These are phyloP conservation scores for Fragum sueziense DNA, from an alignment of 2,888 invertebrate species.

Conservation along the genomic window DNA sequence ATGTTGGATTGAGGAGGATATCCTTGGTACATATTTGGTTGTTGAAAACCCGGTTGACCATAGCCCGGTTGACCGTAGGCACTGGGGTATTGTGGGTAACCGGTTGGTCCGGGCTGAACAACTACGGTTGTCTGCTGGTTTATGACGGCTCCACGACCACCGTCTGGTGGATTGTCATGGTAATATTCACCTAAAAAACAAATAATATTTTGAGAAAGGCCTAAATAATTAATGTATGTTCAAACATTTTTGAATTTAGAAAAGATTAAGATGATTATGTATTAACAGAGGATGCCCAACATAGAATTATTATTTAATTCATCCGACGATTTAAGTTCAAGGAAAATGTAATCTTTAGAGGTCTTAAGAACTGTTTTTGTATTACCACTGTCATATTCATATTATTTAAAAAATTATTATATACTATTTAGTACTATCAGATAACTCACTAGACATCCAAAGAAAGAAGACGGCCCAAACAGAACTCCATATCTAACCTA, in stretches of 20 bases:
- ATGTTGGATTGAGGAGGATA: constrained; percentile 6
- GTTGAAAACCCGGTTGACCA: constrained; percentile 4
- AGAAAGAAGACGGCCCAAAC: constrained; percentile 74
- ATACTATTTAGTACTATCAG: no score
- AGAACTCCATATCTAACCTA: constrained; percentile 77
- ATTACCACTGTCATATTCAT: no score
- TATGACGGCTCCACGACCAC: constrained; percentile 42
- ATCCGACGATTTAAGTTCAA: no score
- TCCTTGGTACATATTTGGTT: background rate
- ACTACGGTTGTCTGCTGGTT: constrained; percentile 41
- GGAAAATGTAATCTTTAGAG: no score
- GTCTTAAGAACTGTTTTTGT: no score
- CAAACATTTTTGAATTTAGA: no score
- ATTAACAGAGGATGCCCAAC: no score
- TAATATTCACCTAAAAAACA: constrained; percentile 68
- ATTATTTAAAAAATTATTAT: no score
- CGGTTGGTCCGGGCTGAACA: constrained; percentile 40
- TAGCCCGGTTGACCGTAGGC: constrained; percentile 21
- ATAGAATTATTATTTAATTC: no score
- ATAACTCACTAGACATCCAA: constrained; percentile 72
- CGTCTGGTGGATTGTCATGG: constrained; percentile 63
- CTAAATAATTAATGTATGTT: no score
- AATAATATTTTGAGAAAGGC: no score
- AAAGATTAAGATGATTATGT: no score
- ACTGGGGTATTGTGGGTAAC: constrained; percentile 38